These are phyloP conservation scores for Ischnus inquisitorius DNA, from an alignment of 2,888 invertebrate genomes.

Conservation along the genomic window DNA sequence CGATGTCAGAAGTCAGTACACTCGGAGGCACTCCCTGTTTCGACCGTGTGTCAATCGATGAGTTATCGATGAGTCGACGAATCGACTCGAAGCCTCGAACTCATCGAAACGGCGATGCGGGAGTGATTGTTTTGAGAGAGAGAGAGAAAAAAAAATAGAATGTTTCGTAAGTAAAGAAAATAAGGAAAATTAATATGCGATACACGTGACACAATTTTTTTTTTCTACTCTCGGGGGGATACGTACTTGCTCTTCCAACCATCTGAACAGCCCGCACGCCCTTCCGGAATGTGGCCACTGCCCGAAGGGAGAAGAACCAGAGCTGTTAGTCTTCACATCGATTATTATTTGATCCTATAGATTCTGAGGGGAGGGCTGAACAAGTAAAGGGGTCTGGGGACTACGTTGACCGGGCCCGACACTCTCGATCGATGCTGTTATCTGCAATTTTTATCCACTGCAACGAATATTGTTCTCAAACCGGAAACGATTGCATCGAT, in stretches of 20 bases:
- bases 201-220: conserved; percentile 79
- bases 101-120: conserved; percentile 6
- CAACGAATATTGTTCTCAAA: not conserved
- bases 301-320: conserved; percentile 87
- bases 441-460: not conserved
- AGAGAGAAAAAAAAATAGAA: too few relatives aligned
- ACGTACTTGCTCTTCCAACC: conserved; percentile 99
- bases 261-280: conserved; percentile 99
- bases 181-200: conserved; percentile 71
- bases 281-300: conserved; percentile 99
- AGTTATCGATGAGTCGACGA: conserved; percentile 28
- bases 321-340: conserved; percentile 85
- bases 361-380: conserved; percentile 57
- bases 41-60: conserved; percentile 31
- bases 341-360: conserved; percentile 69
- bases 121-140: conserved; percentile 26
- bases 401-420: conserved; percentile 66
- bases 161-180: conserved; percentile 43
- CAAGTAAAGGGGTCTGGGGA: conserved; percentile 38
- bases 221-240: conserved; percentile 86
- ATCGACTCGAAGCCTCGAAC: conserved; percentile 7
- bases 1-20: conserved; percentile 56
- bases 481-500: conserved; percentile 15
- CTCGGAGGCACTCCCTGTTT: conserved; percentile 45
- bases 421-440: conserved; percentile 69